A percentile compares a stretch with the other conserved stretches of the same genome.
These are phyloP conservation scores for Bradypodion ventrale DNA, from an alignment of 2,797 vertebrate species.

Conservation along the genomic window DNA sequence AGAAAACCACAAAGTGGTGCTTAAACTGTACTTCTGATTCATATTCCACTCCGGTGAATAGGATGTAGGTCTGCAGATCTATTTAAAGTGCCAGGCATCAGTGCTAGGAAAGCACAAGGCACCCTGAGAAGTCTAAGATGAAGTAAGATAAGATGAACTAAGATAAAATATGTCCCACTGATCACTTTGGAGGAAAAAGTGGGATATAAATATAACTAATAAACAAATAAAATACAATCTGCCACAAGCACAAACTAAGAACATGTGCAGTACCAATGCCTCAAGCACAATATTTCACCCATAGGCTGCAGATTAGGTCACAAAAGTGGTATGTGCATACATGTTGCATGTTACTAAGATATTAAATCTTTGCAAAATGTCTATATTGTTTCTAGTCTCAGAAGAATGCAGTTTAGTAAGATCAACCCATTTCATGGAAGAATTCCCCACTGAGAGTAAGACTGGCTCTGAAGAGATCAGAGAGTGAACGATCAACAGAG, in stretches of 20 bases:
- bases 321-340: background rate
- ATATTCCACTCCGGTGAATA: background rate
- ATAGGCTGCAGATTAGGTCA: background rate
- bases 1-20: conserved; percentile 40
- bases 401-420: background rate
- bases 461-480: too few species aligned
- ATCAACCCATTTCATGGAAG: background rate
- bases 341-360: background rate
- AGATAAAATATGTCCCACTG: too few species aligned
- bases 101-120: background rate
- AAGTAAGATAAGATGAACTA: too few species aligned
- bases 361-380: background rate
- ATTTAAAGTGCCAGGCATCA: background rate
- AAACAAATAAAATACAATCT: background rate
- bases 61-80: too few species aligned
- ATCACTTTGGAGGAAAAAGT: background rate
- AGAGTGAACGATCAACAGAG: background rate
- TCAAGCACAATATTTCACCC: background rate
- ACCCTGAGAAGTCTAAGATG: background rate
- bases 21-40: background rate
- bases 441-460: background rate
- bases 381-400: background rate
- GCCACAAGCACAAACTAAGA: background rate
- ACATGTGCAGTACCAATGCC: background rate
- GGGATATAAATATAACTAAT: background rate